These are phyloP conservation scores for Sebastes variabilis DNA, from an alignment of 2,797 vertebrate genomes.

Conservation along the genomic window DNA sequence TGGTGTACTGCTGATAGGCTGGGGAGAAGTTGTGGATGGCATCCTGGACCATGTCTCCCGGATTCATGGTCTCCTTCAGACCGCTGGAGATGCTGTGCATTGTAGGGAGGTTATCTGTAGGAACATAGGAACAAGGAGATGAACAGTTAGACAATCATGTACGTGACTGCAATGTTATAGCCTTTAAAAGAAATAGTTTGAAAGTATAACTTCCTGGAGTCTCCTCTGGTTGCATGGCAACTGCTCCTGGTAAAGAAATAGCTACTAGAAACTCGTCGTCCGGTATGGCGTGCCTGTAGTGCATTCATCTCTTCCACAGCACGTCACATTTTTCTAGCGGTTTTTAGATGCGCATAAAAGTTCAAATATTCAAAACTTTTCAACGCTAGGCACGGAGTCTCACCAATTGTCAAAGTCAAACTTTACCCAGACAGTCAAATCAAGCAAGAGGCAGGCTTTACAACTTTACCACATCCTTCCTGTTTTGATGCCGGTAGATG, in stretches of 20 bases:
- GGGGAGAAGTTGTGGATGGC: slow-evolving; percentile 98
- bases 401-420: rapidly evolving
- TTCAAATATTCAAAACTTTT: too few relatives aligned
- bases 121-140: neutral
- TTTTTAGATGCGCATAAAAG: too few relatives aligned
- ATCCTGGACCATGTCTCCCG: slow-evolving; percentile 94
- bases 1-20: slow-evolving; percentile 92
- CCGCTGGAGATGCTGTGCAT: slow-evolving; percentile 98
- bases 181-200: neutral
- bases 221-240: neutral
- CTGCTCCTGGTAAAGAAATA: neutral
- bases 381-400: too few relatives aligned
- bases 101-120: slow-evolving; percentile 84
- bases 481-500: too few relatives aligned
- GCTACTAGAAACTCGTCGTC: too few relatives aligned
- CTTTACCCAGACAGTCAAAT: too few relatives aligned
- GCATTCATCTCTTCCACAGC: too few relatives aligned
- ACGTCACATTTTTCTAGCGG: too few relatives aligned
- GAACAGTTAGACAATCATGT: neutral
- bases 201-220: neutral
- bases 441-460: too few relatives aligned
- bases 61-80: slow-evolving; percentile 95
- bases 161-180: neutral
- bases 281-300: too few relatives aligned
- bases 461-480: too few relatives aligned